Base-by-base conservation (phyloP, 2,888 invertebrate genomes). In the Trachelus stipa region DNA sequence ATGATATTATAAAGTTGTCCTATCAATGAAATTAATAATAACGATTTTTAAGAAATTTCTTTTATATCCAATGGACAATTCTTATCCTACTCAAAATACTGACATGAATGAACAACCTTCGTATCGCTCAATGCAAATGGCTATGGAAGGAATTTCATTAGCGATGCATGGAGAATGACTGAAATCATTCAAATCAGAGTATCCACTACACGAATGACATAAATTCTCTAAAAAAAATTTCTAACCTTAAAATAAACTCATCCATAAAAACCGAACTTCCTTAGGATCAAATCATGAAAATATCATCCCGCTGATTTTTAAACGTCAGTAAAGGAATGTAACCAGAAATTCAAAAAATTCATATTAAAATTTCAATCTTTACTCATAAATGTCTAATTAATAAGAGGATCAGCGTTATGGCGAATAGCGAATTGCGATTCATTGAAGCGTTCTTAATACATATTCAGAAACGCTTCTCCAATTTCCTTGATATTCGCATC, bases 401-500 rank as follows among this genome's bases (percentile, higher is more conserved):
- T 56, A 23, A 76, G 15, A 34, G 76, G 33, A 68, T 76, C 68
- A 2, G 31, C 30, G 33, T 81, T 83, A 82, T 85, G 56, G 56
- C 40, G 15, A 23, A 23, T 56, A 56, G 56, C 56, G 56, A 56
- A 71, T 71, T 15, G 33, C 34, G 71, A 79, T 80, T 77, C 83
- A 79, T 77, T 74, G 81, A 34, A 71, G 12, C 34, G 71, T 71
- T 9, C 33, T 33, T 71, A 71, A 71, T 71, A 34, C 71, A 23
- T 34, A 71, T 71, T 34, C 71, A 71, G 34, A 12, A 33, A 71
- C 31, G 71, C 12, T 34, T 86, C 85, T 86, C 88, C 89, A 89
- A 90, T 90, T 90, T 90, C 90, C 90, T 89, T 89, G 87, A 90
- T 90, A 90, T 89, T 89, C 88, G 79, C 87, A 83, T 88, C 87